Conservation (phyloP, 92 coral and sea anemone genomes). For the Galaxea fascicularis region DNA sequence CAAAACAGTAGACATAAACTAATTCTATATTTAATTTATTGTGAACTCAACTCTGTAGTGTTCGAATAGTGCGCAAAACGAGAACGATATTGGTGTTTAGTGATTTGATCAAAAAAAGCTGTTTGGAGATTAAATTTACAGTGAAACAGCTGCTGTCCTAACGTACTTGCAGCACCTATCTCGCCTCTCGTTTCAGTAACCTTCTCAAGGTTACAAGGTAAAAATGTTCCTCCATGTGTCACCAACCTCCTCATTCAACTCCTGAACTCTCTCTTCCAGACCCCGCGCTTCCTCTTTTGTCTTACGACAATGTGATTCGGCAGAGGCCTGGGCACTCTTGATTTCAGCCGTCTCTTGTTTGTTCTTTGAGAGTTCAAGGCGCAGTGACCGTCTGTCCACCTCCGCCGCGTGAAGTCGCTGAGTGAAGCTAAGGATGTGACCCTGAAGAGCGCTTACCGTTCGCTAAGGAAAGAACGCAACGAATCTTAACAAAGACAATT, state of each 20-base stretch:
- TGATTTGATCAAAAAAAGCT: too few species aligned
- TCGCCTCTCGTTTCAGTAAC: not conserved
- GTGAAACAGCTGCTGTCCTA: too few species aligned
- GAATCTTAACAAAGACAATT: not conserved
- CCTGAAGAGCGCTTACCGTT: constrained; percentile 82
- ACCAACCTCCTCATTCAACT: constrained; percentile 77
- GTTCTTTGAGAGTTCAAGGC: constrained; percentile 78
- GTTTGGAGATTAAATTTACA: too few species aligned
- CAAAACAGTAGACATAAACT: too few species aligned
- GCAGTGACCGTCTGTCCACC: constrained; percentile 89
- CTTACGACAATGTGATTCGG: constrained; percentile 69
- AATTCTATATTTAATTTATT: too few species aligned
- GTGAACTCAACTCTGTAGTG: too few species aligned
- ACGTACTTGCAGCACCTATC: too few species aligned
- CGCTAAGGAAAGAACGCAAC: constrained; percentile 55
- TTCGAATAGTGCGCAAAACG: too few species aligned
- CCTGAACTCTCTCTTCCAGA: constrained; percentile 80
- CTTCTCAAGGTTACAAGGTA: not conserved
- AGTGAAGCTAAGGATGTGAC: constrained; percentile 86
- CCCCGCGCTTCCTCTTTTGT: constrained; percentile 70
- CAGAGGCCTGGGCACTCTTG: constrained; percentile 71
- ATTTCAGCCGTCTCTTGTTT: constrained; percentile 79
- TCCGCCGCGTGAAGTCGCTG: constrained; percentile 98
- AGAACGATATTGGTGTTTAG: too few species aligned
- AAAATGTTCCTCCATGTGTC: not conserved